phyloP scores from a whole-genome alignment of 2,113 vertebrate species.

The Rallus limicola region DNA sequence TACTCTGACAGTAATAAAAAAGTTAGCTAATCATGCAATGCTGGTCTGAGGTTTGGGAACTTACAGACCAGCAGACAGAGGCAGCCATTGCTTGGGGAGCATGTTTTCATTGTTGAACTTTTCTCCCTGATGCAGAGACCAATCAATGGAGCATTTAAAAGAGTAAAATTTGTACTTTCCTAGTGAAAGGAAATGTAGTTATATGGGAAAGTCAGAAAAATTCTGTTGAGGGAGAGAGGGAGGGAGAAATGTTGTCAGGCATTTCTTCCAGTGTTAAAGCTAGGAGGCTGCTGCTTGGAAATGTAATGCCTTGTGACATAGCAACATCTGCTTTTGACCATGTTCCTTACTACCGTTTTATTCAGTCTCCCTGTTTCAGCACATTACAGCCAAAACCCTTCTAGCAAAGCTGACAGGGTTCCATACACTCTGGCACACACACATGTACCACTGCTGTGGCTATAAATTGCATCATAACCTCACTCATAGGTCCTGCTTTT shows the following conservation, averaged over 20 bases:
- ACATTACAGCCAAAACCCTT: background rate
- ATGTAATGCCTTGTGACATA: background rate
- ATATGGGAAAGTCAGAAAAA: background rate
- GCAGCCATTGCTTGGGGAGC: background rate
- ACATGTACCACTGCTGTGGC: background rate
- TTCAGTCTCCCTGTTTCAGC: background rate
- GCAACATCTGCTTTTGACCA: background rate
- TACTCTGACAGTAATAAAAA: conserved; percentile 30
- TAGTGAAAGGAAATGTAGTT: background rate
- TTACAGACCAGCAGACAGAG: background rate
- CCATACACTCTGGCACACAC: background rate
- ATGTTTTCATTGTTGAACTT: background rate
- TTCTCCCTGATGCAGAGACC: background rate
- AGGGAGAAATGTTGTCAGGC: background rate
- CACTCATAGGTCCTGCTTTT: background rate
- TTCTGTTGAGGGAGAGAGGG: background rate
- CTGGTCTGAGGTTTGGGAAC: background rate
- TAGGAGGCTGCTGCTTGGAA: background rate
- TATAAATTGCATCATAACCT: background rate
- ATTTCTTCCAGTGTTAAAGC: background rate
- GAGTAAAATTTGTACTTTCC: background rate
- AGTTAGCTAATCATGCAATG: conserved; percentile 31
- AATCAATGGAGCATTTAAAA: background rate
- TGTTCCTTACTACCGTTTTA: background rate
- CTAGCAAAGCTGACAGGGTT: background rate